Conservation (phyloP, 2,888 invertebrate species). For the Herminia tarsipennalis region DNA sequence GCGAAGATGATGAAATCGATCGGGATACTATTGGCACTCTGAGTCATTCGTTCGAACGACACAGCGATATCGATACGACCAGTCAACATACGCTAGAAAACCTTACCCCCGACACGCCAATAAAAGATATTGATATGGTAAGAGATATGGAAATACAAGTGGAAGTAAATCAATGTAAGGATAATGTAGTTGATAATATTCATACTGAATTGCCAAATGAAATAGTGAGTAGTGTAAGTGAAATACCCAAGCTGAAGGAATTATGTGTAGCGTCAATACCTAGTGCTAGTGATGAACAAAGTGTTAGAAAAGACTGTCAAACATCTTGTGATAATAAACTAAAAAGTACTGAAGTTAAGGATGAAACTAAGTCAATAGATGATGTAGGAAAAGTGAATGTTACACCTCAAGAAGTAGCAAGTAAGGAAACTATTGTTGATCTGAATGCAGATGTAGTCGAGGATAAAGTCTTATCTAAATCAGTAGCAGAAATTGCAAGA, state of each 20-base stretch:
- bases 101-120: constrained; percentile 76
- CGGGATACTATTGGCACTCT: constrained; percentile 75
- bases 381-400: constrained; percentile 54
- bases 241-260: constrained; percentile 74
- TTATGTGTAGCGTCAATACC: constrained; percentile 73
- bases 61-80: constrained; percentile 63
- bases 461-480: constrained; percentile 51
- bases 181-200: constrained; percentile 49
- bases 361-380: constrained; percentile 80
- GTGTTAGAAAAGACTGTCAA: constrained; percentile 76
- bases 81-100: constrained; percentile 79
- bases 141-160: constrained; percentile 47
- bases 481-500: constrained; percentile 34
- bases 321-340: constrained; percentile 76
- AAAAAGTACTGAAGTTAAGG: constrained; percentile 71
- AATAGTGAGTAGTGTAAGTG: constrained; percentile 68
- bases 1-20: constrained; percentile 70
- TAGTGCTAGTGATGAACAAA: constrained; percentile 78
- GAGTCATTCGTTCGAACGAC: constrained; percentile 79
- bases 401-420: constrained; percentile 47
- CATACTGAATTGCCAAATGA: constrained; percentile 72
- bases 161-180: constrained; percentile 36
- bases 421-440: constrained; percentile 42
- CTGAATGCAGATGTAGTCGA: constrained; percentile 37
- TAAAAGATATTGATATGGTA: constrained; percentile 65